Conservation (phyloP, 2,797 vertebrate genomes). For the Monodelphis domestica region DNA sequence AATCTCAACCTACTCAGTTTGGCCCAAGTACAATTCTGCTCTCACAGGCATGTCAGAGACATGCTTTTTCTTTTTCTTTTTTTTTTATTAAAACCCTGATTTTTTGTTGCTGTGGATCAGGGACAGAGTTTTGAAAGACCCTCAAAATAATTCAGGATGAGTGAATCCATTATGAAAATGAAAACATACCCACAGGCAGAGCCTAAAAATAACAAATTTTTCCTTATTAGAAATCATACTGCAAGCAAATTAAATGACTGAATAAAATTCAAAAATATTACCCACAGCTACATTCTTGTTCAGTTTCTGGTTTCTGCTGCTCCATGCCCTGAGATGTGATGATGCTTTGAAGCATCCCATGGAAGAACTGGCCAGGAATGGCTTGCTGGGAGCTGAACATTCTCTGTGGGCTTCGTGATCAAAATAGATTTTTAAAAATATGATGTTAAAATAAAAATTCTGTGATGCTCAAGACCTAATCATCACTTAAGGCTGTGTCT, state of each 20-base stretch:
- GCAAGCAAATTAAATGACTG: not conserved
- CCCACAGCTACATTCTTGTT: rapidly evolving
- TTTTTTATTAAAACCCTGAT: not conserved
- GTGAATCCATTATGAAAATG: not conserved
- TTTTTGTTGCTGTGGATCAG: not conserved
- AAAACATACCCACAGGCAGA: not conserved
- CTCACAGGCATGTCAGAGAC: not conserved
- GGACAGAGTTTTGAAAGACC: not conserved
- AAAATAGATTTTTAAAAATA: not conserved
- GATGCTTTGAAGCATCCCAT: not conserved
- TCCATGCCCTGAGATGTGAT: not conserved
- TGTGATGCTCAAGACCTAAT: constrained; percentile 6
- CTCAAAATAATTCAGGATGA: not conserved
- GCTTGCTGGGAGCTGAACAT: not conserved
- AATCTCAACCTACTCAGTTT: not conserved
- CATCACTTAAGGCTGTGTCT: constrained; percentile 25
- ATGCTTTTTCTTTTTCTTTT: not conserved
- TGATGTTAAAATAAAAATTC: not conserved
- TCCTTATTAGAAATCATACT: not conserved
- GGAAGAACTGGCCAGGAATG: not conserved
- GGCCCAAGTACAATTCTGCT: not conserved
- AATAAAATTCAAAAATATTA: not conserved
- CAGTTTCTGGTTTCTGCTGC: not conserved
- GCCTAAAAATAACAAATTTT: not conserved
- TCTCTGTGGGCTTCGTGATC: constrained; percentile 23